These are phyloP conservation scores for Thymelicus sylvestris DNA, from an alignment of 2,888 invertebrate species.

Conservation along the genomic window DNA sequence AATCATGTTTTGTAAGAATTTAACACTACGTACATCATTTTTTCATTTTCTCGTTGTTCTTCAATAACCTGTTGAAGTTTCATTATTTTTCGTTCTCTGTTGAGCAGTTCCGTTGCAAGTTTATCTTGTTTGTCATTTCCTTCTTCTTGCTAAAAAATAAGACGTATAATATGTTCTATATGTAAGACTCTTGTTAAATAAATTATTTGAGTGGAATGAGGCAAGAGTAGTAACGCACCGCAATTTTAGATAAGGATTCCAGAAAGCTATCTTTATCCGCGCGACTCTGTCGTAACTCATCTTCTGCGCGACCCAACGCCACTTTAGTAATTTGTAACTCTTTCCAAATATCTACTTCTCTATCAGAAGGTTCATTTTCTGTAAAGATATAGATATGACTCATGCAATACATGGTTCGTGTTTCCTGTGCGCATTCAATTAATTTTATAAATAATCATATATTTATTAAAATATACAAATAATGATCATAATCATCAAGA, in stretches of 20 bases:
- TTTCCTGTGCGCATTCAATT: no score
- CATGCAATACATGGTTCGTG: no score
- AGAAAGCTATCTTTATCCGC: constrained; percentile 81
- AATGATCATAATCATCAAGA: no score
- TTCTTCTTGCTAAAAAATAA: constrained; percentile 65
- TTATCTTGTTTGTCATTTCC: constrained; percentile 64
- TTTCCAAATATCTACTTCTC: constrained; percentile 79
- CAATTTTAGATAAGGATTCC: constrained; percentile 73
- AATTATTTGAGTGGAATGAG: neutral
- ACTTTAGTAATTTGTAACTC: constrained; percentile 71
- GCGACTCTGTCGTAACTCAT: constrained; percentile 68
- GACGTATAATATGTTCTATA: neutral
- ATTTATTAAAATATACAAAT: no score
- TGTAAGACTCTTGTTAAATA: neutral
- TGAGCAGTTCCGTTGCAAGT: constrained; percentile 69
- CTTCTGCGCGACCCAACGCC: constrained; percentile 65
- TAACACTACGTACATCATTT: constrained; percentile 57
- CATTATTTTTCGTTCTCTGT: constrained; percentile 67
- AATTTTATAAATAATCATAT: no score
- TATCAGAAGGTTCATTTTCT: constrained; percentile 73
- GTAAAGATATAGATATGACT: neutral
- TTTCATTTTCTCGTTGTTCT: constrained; percentile 66
- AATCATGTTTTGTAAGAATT: no score
- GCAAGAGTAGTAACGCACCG: constrained; percentile 57
- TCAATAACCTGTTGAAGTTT: constrained; percentile 66